Conservation (phyloP, 2,888 invertebrate genomes). For the Eudemis profundana region DNA sequence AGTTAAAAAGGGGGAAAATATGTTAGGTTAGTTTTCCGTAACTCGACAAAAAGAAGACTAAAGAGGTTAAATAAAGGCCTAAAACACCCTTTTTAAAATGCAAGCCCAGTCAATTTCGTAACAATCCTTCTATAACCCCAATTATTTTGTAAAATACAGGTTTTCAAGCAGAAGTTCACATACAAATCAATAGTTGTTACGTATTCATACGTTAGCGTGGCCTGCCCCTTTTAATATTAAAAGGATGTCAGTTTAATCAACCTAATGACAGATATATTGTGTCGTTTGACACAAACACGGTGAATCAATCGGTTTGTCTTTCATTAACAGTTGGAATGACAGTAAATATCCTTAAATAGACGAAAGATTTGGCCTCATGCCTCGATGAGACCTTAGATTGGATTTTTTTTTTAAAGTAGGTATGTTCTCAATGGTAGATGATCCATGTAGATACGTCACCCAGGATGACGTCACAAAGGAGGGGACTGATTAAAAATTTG, state of each 20-base stretch:
- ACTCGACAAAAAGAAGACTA: constrained; percentile 1
- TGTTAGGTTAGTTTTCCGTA: too few relatives aligned
- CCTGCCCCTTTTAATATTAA: constrained; percentile 29
- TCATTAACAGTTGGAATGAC: constrained; percentile 13
- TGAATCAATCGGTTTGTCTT: not conserved
- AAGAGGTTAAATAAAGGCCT: constrained; percentile 31
- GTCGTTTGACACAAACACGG: constrained; percentile 26
- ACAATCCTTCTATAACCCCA: constrained; percentile 59
- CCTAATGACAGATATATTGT: constrained; percentile 32
- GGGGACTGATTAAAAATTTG: too few relatives aligned
- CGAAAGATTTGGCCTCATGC: too few relatives aligned
- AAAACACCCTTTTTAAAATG: constrained; percentile 36
- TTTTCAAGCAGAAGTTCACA: constrained; percentile 51
- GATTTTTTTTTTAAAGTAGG: too few relatives aligned
- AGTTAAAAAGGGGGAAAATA: too few relatives aligned
- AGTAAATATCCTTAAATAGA: too few relatives aligned
- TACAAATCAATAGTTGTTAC: constrained; percentile 60
- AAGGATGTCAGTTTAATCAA: constrained; percentile 10
- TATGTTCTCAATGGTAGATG: too few relatives aligned
- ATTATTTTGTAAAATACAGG: constrained; percentile 60
- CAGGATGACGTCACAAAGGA: too few relatives aligned
- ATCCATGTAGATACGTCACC: too few relatives aligned
- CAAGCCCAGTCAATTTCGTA: constrained; percentile 54
- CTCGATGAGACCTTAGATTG: too few relatives aligned
- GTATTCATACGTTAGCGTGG: constrained; percentile 52